Percentiles rank a stretch among this genome's conserved stretches.
phyloP scores from a whole-genome alignment of 2,797 vertebrate genomes.

The Peromyscus aztecus region DNA sequence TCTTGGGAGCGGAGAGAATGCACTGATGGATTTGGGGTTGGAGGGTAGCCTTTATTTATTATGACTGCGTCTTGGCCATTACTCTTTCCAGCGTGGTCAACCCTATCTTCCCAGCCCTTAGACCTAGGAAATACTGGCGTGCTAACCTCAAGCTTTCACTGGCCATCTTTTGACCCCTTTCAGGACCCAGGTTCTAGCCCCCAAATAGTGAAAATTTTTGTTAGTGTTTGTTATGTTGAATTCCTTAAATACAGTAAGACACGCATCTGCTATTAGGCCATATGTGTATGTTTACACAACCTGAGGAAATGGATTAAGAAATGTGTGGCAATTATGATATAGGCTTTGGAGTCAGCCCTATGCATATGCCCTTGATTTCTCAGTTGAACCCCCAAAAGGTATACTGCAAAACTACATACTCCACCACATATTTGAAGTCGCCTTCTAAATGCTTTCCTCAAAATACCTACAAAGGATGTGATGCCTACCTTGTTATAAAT shows the following conservation, averaged over 20 bases:
- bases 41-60: fast-evolving
- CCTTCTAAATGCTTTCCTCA: neutral
- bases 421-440: neutral
- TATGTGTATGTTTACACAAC: neutral
- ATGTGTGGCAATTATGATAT: neutral
- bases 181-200: neutral
- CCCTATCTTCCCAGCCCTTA: neutral
- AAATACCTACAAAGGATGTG: neutral
- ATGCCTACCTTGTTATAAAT: slow-evolving; percentile 11
- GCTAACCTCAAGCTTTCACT: neutral
- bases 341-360: neutral
- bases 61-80: fast-evolving
- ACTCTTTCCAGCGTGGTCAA: neutral
- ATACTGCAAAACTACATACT: neutral
- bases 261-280: neutral
- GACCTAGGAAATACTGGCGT: neutral
- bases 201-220: neutral
- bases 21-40: too few relatives aligned
- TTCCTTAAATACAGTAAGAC: slow-evolving; percentile 42
- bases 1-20: neutral
- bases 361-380: neutral
- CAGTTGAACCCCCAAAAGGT: neutral
- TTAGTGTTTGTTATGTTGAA: neutral
- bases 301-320: neutral
- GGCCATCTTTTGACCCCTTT: neutral